phyloP scores from a whole-genome alignment of 2,888 invertebrate species.

The Brenthis ino region DNA sequence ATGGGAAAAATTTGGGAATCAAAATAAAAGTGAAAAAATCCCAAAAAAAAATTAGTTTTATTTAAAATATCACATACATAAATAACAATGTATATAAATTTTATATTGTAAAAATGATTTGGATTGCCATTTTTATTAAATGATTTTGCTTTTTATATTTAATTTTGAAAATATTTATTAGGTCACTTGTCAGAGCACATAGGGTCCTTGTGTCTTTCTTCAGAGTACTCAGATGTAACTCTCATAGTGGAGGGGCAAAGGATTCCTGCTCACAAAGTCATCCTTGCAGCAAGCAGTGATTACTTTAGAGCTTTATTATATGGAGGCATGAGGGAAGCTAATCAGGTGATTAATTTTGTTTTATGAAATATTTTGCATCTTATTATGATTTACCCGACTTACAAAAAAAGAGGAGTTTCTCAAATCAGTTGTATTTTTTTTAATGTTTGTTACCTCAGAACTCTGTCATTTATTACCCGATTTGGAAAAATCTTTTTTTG shows the following conservation, averaged over 20 bases:
- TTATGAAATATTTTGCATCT: not conserved
- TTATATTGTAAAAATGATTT: not conserved
- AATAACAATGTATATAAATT: no score
- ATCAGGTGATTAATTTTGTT: constrained; percentile 66
- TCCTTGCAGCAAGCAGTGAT: constrained; percentile 96
- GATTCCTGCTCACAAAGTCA: constrained; percentile 85
- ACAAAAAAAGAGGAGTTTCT: no score
- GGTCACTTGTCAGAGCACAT: constrained; percentile 92
- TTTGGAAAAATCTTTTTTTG: no score
- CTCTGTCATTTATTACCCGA: no score
- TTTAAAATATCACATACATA: no score
- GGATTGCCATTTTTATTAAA: not conserved
- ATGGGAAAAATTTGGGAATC: no score
- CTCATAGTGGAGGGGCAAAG: constrained; percentile 90
- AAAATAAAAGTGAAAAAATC: no score
- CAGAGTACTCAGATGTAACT: constrained; percentile 95
- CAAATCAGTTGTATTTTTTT: no score
- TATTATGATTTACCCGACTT: no score
- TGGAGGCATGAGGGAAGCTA: constrained; percentile 89
- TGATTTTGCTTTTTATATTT: constrained; percentile 5
- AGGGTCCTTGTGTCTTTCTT: constrained; percentile 91
- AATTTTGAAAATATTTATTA: constrained; percentile 39
- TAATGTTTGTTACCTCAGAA: no score
- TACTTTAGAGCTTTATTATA: constrained; percentile 94
- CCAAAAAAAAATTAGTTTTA: no score